Evolutionary conservation across 2,888 invertebrate genomes (phyloP).

Genomic region (Thymelicus sylvestris): DNA sequence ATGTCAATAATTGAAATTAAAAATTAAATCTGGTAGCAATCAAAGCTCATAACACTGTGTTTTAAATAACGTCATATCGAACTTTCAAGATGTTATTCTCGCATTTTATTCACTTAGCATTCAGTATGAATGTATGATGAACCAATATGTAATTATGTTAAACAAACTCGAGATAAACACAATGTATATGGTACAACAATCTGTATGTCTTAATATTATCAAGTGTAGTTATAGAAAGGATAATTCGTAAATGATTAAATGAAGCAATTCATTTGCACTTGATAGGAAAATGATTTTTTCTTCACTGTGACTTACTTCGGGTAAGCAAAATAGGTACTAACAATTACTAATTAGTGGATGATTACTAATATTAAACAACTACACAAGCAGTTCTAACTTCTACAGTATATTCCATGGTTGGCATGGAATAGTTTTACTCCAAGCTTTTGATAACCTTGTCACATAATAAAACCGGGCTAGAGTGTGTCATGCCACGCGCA

Average conservation of each 20-base stretch:
- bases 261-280: no score
- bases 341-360: no score
- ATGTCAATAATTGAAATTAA: constrained; percentile 37
- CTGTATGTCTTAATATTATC: background rate
- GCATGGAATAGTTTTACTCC: no score
- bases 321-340: no score
- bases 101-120: constrained; percentile 43
- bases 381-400: no score
- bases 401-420: no score
- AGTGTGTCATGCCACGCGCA: no score
- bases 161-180: constrained; percentile 15
- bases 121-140: constrained; percentile 25
- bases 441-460: no score
- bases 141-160: constrained; percentile 10
- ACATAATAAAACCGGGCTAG: no score
- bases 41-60: constrained; percentile 31
- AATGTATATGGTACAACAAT: background rate
- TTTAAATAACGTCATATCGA: constrained; percentile 29
- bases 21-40: constrained; percentile 30
- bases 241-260: background rate
- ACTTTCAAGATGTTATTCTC: constrained; percentile 37
- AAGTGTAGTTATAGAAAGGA: background rate
- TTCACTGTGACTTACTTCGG: no score
- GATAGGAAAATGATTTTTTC: no score
- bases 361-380: no score